These are phyloP conservation scores for Rhodinocichla rosea DNA, from an alignment of 2,113 vertebrate species.

Conservation along the genomic window DNA sequence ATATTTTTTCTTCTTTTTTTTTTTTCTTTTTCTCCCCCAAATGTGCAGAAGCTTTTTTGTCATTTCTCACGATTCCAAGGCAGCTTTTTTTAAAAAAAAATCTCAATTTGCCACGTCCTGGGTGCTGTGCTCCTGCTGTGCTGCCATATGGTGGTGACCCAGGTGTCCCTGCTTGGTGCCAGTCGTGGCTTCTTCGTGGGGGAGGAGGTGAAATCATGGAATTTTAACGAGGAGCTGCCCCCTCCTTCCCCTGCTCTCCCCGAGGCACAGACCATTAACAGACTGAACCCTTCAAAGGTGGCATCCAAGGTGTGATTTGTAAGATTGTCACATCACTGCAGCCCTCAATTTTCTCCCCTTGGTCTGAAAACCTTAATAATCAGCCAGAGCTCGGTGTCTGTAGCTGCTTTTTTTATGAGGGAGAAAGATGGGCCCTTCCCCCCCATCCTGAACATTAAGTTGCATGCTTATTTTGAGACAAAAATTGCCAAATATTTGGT, in stretches of 20 bases:
- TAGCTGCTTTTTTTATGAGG: background rate
- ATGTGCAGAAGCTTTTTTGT: background rate
- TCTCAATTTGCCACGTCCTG: background rate
- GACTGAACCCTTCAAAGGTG: background rate
- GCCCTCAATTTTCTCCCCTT: background rate
- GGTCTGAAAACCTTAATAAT: background rate
- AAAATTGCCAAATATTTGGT: background rate
- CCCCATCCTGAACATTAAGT: background rate
- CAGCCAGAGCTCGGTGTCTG: background rate
- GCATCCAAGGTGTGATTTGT: background rate
- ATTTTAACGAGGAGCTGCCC: background rate
- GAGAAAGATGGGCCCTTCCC: background rate
- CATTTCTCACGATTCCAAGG: background rate
- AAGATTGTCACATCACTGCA: background rate
- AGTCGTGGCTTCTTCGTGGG: fast-evolving
- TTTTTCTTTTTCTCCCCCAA: background rate
- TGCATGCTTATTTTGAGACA: background rate
- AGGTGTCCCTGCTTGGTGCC: background rate
- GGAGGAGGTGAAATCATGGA: background rate
- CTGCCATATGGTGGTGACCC: slow-evolving; percentile 36
- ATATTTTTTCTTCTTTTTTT: too few species aligned
- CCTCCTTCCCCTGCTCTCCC: background rate
- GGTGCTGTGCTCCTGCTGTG: background rate
- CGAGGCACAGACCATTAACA: background rate
- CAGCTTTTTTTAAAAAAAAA: background rate